A percentile compares a stretch with the other conserved stretches of the same genome.
Conservation (phyloP, 1,140 invertebrate species). For the Drosophila bifasciata region DNA sequence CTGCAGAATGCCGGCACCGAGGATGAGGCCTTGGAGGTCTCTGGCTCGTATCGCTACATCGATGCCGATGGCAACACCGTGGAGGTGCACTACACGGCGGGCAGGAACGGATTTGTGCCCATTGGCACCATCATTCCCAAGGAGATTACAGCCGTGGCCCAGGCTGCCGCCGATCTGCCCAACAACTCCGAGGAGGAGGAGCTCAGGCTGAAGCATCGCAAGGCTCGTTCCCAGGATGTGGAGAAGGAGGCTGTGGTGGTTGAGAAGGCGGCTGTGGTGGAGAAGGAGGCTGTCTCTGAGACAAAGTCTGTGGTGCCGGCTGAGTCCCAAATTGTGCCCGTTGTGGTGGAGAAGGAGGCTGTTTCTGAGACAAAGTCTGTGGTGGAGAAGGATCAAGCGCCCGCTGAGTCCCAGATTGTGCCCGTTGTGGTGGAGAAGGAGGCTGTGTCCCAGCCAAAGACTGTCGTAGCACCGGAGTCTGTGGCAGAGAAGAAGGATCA, state of each 20-base stretch:
- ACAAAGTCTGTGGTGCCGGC: conserved; percentile 13
- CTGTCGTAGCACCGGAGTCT: too few species aligned
- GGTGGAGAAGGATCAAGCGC: conserved; percentile 2
- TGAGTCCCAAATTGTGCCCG: too few species aligned
- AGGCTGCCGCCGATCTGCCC: conserved; percentile 66
- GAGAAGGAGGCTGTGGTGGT: conserved; percentile 2
- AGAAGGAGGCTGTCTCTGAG: conserved; percentile 12
- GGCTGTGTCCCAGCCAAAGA: too few species aligned
- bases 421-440: conserved; percentile 15
- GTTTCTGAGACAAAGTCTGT: conserved; percentile 15
- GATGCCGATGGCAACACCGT: conserved; percentile 89
- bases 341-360: conserved; percentile 12
- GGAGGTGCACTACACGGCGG: conserved; percentile 87
- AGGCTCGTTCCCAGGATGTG: conserved; percentile 54
- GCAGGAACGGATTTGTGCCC: conserved; percentile 88
- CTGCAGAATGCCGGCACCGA: conserved; percentile 67
- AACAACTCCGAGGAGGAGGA: conserved; percentile 53
- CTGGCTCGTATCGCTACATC: conserved; percentile 86
- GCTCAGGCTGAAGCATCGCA: conserved; percentile 38
- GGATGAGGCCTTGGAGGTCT: conserved; percentile 66
- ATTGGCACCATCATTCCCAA: conserved; percentile 85
- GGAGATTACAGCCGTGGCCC: conserved; percentile 66
- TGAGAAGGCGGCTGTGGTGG: background rate
- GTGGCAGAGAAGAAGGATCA: conserved; percentile 12
- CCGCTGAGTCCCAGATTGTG: conserved; percentile 18